Evolutionary conservation across 2,113 vertebrate genomes (phyloP).

Genomic region (Antechinus stuartii): DNA sequence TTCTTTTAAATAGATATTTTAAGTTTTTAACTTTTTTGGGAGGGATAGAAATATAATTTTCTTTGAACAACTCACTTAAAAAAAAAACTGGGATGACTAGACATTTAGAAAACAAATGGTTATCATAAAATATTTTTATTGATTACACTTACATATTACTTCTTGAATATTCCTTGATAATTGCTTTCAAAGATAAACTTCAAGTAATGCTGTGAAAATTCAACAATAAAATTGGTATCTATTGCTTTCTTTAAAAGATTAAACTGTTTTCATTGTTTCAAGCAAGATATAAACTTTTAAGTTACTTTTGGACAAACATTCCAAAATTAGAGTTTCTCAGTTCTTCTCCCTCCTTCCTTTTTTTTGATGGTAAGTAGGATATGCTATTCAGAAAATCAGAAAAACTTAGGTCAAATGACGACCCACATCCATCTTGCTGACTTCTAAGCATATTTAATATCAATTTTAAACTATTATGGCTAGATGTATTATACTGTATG

Average conservation of each 20-base stretch:
- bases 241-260: slow-evolving; percentile 20
- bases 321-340: slow-evolving; percentile 21
- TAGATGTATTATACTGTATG: neutral
- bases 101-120: slow-evolving; percentile 31
- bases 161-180: slow-evolving; percentile 38
- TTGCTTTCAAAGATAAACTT: slow-evolving; percentile 47
- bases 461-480: slow-evolving; percentile 9
- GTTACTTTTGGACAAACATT: slow-evolving; percentile 12
- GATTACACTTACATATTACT: slow-evolving; percentile 6
- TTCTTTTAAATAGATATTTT: neutral
- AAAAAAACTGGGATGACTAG: neutral
- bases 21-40: slow-evolving; percentile 30
- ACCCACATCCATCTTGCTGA: neutral
- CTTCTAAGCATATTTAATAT: neutral
- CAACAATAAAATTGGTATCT: neutral
- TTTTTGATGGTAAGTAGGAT: neutral
- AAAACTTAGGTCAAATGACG: neutral
- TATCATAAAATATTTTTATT: neutral
- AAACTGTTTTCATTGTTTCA: slow-evolving; percentile 7
- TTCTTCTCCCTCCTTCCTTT: neutral
- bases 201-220: slow-evolving; percentile 31
- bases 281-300: neutral
- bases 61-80: neutral
- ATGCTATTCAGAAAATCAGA: slow-evolving; percentile 18
- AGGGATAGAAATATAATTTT: neutral